A percentile compares a stretch with the other conserved stretches of the same genome.
phyloP scores from a whole-genome alignment of 2,113 vertebrate species.

The Sinosuthora webbiana region DNA sequence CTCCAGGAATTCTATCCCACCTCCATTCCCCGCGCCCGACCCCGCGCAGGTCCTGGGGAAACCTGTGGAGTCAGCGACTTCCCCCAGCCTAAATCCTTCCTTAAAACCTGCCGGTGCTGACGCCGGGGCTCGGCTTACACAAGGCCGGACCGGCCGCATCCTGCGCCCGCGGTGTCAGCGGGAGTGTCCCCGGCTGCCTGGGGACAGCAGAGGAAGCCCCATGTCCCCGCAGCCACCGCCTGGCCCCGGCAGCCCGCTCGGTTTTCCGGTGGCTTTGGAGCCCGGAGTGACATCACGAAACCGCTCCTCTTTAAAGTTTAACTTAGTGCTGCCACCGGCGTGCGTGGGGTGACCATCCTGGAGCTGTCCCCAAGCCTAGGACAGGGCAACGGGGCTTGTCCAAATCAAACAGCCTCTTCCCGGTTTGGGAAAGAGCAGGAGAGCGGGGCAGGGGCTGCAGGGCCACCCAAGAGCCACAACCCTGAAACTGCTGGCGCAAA shows the following conservation, averaged over 20 bases:
- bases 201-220: not conserved
- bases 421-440: not conserved
- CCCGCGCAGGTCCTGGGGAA: not conserved
- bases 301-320: not conserved
- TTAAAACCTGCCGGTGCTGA: constrained; percentile 34
- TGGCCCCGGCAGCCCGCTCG: fast-evolving
- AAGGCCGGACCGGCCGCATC: not conserved
- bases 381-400: fast-evolving
- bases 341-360: fast-evolving
- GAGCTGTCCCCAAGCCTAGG: not conserved
- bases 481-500: not conserved
- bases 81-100: constrained; percentile 6
- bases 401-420: not conserved
- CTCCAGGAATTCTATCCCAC: not conserved
- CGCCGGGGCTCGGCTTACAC: not conserved
- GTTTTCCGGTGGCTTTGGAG: not conserved
- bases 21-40: not conserved
- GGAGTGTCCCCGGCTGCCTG: not conserved
- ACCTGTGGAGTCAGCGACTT: not conserved
- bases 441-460: not conserved
- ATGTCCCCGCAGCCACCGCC: fast-evolving
- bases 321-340: fast-evolving
- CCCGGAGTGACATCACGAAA: not conserved
- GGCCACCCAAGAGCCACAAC: not conserved
- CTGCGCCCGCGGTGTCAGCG: not conserved